Percentiles rank a stretch among this genome's conserved stretches.
Evolutionary conservation across 2,113 vertebrate species (phyloP).

Genomic region (Toxotes chatareus): DNA sequence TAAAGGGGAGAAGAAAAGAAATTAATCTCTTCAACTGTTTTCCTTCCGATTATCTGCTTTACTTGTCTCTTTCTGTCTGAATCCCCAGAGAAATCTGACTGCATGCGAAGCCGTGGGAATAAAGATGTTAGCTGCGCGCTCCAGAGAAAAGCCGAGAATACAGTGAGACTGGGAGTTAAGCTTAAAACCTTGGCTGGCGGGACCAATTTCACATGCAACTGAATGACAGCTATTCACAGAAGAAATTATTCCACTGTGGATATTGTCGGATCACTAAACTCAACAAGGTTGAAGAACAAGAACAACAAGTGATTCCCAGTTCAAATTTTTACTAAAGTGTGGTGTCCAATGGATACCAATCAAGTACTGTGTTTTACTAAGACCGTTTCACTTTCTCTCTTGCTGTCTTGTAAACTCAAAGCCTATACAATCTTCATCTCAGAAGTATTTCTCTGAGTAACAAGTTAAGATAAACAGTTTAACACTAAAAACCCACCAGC

Average conservation of each 20-base stretch:
- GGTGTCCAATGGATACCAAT: background rate
- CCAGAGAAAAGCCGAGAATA: conserved; percentile 45
- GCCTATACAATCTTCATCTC: background rate
- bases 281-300: conserved; percentile 4
- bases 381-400: background rate
- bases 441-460: background rate
- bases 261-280: conserved; percentile 21
- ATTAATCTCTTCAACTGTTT: conserved; percentile 67
- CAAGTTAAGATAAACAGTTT: background rate
- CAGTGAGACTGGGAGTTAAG: conserved; percentile 65
- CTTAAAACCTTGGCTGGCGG: conserved; percentile 54
- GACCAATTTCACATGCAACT: conserved; percentile 50
- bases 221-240: conserved; percentile 37
- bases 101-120: conserved; percentile 52
- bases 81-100: conserved; percentile 67
- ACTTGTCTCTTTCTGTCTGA: conserved; percentile 62
- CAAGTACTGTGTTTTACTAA: too few species aligned
- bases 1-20: conserved; percentile 31
- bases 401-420: background rate
- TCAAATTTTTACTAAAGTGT: background rate
- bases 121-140: conserved; percentile 61
- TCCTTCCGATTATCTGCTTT: conserved; percentile 63
- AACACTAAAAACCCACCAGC: background rate
- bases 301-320: background rate
- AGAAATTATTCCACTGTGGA: conserved; percentile 20